phyloP scores from a whole-genome alignment of 2,797 vertebrate species.

The Champsocephalus esox region DNA sequence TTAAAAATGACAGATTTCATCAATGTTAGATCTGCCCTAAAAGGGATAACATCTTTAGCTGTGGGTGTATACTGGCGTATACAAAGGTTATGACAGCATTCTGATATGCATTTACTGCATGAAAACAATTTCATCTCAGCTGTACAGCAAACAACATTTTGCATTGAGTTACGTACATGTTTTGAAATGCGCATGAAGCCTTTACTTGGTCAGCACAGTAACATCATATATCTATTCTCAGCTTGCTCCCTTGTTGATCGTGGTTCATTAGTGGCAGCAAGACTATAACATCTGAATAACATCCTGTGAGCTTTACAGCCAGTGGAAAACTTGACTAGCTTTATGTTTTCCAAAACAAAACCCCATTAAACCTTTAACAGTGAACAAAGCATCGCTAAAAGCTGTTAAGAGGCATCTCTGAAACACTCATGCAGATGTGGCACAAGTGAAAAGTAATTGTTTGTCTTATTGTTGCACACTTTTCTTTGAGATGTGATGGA shows the following conservation, averaged over 20 bases:
- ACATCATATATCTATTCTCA: slow-evolving; percentile 15
- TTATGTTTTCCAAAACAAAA: slow-evolving; percentile 30
- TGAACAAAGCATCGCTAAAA: slow-evolving; percentile 9
- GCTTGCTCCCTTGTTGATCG: slow-evolving; percentile 36
- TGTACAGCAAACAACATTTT: slow-evolving; percentile 39
- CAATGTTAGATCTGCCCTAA: slow-evolving; percentile 29
- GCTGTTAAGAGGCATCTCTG: slow-evolving; percentile 12
- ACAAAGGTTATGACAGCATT: slow-evolving; percentile 23
- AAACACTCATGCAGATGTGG: slow-evolving; percentile 45
- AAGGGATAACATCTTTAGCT: slow-evolving; percentile 24
- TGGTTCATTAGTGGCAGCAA: slow-evolving; percentile 33
- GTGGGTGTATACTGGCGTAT: neutral
- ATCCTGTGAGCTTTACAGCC: slow-evolving; percentile 5
- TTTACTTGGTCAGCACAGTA: slow-evolving; percentile 34
- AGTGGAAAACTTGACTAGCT: slow-evolving; percentile 20
- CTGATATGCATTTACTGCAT: slow-evolving; percentile 45
- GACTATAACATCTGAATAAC: slow-evolving; percentile 13
- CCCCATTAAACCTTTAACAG: slow-evolving; percentile 17
- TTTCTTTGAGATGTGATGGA: slow-evolving; percentile 58
- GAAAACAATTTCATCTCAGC: slow-evolving; percentile 24
- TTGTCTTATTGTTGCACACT: slow-evolving; percentile 46
- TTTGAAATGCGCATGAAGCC: slow-evolving; percentile 50
- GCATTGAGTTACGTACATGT: slow-evolving; percentile 28
- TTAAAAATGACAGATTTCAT: slow-evolving; percentile 33
- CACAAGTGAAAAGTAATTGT: slow-evolving; percentile 48